These are phyloP conservation scores for Galaxea fascicularis DNA, from an alignment of 92 coral and sea anemone genomes.

Conservation along the genomic window DNA sequence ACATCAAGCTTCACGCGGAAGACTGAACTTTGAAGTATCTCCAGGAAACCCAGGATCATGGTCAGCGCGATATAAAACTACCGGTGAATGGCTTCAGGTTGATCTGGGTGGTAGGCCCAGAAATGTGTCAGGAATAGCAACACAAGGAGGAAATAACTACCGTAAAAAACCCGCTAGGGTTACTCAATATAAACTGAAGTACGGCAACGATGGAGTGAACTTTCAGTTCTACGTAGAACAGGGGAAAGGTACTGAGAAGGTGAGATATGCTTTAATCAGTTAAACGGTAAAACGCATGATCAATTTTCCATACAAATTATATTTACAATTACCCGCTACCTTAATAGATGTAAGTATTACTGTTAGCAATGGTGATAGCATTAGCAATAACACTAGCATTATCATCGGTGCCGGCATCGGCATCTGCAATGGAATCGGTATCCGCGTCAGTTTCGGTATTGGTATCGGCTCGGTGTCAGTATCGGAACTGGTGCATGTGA, in stretches of 20 bases:
- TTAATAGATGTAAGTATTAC: too few relatives aligned
- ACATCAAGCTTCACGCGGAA: neutral
- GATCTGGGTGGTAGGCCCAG: neutral
- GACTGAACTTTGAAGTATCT: neutral
- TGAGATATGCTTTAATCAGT: neutral
- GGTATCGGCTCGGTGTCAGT: too few relatives aligned
- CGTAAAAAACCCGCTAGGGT: neutral
- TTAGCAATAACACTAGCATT: too few relatives aligned
- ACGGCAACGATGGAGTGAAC: neutral
- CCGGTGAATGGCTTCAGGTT: neutral
- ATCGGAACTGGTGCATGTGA: too few relatives aligned
- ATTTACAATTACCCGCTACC: too few relatives aligned
- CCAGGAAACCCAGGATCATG: neutral
- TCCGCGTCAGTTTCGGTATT: too few relatives aligned
- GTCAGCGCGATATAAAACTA: neutral
- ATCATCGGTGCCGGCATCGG: too few relatives aligned
- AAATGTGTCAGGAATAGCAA: conserved; percentile 13
- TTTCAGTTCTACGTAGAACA: neutral
- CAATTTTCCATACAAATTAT: neutral
- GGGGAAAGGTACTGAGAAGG: neutral
- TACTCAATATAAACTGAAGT: neutral
- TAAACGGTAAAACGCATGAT: too few relatives aligned
- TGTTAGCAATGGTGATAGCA: too few relatives aligned
- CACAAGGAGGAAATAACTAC: conserved; percentile 8
- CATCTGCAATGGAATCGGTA: too few relatives aligned